A percentile compares a stretch with the other conserved stretches of the same genome.
These are phyloP conservation scores for Numida meleagris DNA, from an alignment of 2,113 vertebrate genomes.

Conservation along the genomic window DNA sequence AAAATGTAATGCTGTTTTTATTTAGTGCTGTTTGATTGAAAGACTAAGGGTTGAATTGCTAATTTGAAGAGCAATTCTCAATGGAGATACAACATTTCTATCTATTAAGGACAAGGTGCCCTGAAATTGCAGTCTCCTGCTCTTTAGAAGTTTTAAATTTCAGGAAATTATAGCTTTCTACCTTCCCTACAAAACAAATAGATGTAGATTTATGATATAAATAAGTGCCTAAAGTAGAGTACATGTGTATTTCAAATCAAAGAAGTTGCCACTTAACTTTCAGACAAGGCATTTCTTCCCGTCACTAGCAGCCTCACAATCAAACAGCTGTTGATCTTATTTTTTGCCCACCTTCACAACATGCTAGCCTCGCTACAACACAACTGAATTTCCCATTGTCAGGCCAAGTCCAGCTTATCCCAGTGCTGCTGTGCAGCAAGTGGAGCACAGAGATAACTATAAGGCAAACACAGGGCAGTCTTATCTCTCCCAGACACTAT, in stretches of 20 bases:
- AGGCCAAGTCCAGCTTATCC: not conserved
- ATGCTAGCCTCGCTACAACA: not conserved
- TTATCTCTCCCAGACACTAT: not conserved
- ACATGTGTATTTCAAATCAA: not conserved
- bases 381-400: not conserved
- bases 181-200: not conserved
- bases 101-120: slow-evolving; percentile 66
- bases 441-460: not conserved
- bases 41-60: slow-evolving; percentile 53
- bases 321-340: not conserved
- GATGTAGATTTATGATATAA: not conserved
- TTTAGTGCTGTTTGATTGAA: slow-evolving; percentile 46
- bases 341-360: not conserved
- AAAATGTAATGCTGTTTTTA: slow-evolving; percentile 28
- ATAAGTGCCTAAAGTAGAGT: not conserved
- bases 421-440: not conserved
- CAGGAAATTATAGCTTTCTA: slow-evolving; percentile 13
- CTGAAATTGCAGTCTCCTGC: slow-evolving; percentile 47
- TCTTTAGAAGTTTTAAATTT: slow-evolving; percentile 38
- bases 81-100: slow-evolving; percentile 25
- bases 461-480: not conserved
- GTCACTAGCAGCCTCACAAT: not conserved
- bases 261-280: not conserved
- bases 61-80: slow-evolving; percentile 55
- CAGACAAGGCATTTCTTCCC: not conserved